These are phyloP conservation scores for Noturus placidus DNA, from an alignment of 2,113 vertebrate species.

Conservation along the genomic window DNA sequence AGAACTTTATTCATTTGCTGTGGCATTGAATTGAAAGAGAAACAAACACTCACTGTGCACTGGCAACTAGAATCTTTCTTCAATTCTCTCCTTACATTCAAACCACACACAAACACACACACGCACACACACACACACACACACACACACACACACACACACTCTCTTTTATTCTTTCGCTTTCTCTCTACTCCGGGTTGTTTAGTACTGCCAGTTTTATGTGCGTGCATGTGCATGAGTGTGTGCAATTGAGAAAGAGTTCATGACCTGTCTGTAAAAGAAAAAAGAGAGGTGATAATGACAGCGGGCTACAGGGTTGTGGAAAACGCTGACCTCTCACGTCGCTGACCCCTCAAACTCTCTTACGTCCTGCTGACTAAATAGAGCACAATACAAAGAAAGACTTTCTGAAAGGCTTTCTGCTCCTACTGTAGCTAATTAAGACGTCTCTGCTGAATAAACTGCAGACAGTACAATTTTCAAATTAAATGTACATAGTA, in stretches of 20 bases:
- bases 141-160: neutral
- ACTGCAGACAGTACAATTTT: conserved; percentile 11
- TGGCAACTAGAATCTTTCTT: neutral
- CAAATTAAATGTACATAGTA: conserved; percentile 13
- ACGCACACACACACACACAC: neutral
- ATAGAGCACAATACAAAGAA: conserved; percentile 17
- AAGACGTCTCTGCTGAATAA: neutral
- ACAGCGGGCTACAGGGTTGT: conserved; percentile 55
- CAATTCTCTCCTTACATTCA: neutral
- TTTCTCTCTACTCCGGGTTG: neutral
- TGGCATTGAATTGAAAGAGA: neutral
- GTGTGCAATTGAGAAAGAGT: conserved; percentile 62
- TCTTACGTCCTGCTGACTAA: conserved; percentile 13
- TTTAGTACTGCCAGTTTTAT: neutral
- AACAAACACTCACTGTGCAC: neutral
- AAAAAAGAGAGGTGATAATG: conserved; percentile 64
- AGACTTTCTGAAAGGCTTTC: conserved; percentile 13
- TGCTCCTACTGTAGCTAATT: conserved; percentile 2
- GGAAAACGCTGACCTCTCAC: conserved; percentile 67
- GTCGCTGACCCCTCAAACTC: conserved; percentile 51
- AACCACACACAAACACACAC: neutral
- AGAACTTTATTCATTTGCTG: neutral
- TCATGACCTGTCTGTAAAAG: conserved; percentile 59
- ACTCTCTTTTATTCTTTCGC: neutral
- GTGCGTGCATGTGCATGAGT: conserved; percentile 24